Evolutionary conservation across 2,113 vertebrate genomes (phyloP).

Genomic region (Gnathonemus longibarbis): DNA sequence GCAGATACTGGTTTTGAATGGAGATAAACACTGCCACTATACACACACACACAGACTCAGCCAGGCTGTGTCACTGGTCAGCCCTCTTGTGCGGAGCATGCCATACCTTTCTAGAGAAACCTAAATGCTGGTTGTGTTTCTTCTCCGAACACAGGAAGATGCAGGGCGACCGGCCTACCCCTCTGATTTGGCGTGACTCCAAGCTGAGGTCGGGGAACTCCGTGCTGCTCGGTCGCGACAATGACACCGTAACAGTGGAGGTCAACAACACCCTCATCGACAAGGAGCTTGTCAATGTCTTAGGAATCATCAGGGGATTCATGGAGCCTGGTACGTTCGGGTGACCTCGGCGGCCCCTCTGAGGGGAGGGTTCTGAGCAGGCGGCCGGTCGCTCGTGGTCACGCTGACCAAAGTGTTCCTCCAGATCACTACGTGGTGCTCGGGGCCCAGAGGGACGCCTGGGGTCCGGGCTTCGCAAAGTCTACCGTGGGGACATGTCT

Average conservation of each 20-base stretch:
- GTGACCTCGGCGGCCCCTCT: not conserved
- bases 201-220: accelerated
- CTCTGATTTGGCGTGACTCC: not conserved
- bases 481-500: conserved; percentile 76
- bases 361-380: too few relatives aligned
- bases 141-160: conserved; percentile 55
- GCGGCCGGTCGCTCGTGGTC: not conserved
- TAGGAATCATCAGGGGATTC: conserved; percentile 81
- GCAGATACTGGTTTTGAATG: not conserved
- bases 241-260: conserved; percentile 51
- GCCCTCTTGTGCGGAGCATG: not conserved
- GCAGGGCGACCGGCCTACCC: conserved; percentile 20
- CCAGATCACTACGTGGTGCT: conserved; percentile 81
- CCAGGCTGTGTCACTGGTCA: not conserved
- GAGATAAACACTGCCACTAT: not conserved
- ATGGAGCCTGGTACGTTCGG: conserved; percentile 72
- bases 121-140: not conserved
- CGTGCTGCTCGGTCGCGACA: conserved; percentile 50
- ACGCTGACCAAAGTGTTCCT: not conserved
- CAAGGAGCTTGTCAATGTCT: conserved; percentile 74
- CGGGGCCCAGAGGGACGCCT: conserved; percentile 87
- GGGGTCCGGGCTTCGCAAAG: conserved; percentile 68
- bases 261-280: conserved; percentile 71
- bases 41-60: not conserved
- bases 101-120: not conserved